A percentile compares a stretch with the other conserved stretches of the same genome.
phyloP scores from a whole-genome alignment of 2,797 vertebrate genomes.

The Lycodopsis pacificus region DNA sequence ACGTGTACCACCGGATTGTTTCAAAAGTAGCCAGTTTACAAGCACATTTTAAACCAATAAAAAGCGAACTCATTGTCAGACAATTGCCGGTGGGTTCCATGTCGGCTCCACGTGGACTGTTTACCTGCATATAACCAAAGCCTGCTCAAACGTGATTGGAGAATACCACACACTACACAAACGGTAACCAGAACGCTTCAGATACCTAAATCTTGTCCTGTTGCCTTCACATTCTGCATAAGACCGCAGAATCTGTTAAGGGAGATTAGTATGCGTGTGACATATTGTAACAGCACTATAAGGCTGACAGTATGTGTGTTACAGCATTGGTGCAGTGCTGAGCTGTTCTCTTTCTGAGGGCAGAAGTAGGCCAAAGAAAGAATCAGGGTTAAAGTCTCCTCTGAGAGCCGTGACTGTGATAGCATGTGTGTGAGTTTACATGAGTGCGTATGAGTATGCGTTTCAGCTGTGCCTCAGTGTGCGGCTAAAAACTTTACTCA shows the following conservation, averaged over 20 bases:
- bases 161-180: too few relatives aligned
- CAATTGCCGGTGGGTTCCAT: too few relatives aligned
- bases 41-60: not conserved
- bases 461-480: conserved; percentile 38
- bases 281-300: not conserved
- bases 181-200: not conserved
- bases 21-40: not conserved
- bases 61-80: not conserved
- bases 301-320: conserved; percentile 1
- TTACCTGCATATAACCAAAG: too few relatives aligned
- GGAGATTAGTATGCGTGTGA: not conserved
- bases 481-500: conserved; percentile 31
- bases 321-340: conserved; percentile 24
- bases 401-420: conserved; percentile 62
- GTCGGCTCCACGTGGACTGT: too few relatives aligned
- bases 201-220: not conserved
- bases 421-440: conserved; percentile 16
- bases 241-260: too few relatives aligned
- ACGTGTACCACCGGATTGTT: not conserved
- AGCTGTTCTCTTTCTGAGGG: conserved; percentile 57
- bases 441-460: conserved; percentile 17
- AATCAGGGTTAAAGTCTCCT: conserved; percentile 79
- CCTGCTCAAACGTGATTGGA: too few relatives aligned
- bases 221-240: not conserved
- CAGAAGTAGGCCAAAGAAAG: conserved; percentile 73